Evolutionary conservation across 1,140 invertebrate species (phyloP).

Genomic region (Drosophila sucinea): DNA sequence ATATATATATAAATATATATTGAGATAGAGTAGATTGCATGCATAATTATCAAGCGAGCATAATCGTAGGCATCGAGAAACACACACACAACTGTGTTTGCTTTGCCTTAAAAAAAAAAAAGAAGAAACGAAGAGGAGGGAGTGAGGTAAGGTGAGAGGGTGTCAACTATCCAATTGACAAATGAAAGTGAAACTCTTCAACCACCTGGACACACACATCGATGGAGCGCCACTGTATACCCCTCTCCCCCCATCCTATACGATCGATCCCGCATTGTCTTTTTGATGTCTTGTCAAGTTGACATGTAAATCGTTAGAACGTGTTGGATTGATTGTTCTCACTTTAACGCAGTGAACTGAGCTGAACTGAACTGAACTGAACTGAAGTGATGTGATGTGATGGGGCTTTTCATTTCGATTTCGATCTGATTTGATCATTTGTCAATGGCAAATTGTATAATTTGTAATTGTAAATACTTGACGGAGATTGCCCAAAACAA

Average conservation of each 20-base stretch:
- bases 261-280: conserved; percentile 23
- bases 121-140: neutral
- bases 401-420: conserved; percentile 3
- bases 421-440: conserved; percentile 55
- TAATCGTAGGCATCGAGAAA: conserved; percentile 59
- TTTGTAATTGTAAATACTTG: conserved; percentile 72
- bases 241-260: neutral
- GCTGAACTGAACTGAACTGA: neutral
- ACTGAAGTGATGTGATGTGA: neutral
- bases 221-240: conserved; percentile 34
- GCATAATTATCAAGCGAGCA: conserved; percentile 76
- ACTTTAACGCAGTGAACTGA: conserved; percentile 32
- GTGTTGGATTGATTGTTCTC: conserved; percentile 77
- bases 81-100: conserved; percentile 68
- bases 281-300: conserved; percentile 55
- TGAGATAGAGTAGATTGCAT: conserved; percentile 45
- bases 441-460: conserved; percentile 53
- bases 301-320: conserved; percentile 80
- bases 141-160: conserved; percentile 49
- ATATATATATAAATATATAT: conserved; percentile 5
- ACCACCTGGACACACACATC: conserved; percentile 75
- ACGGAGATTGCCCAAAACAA: neutral
- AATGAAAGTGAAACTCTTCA: conserved; percentile 73
- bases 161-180: conserved; percentile 70
- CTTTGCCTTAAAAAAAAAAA: conserved; percentile 5